A percentile compares a stretch with the other conserved stretches of the same genome.
Evolutionary conservation across 2,888 invertebrate genomes (phyloP).

Genomic region (Stegophylla sp.): DNA sequence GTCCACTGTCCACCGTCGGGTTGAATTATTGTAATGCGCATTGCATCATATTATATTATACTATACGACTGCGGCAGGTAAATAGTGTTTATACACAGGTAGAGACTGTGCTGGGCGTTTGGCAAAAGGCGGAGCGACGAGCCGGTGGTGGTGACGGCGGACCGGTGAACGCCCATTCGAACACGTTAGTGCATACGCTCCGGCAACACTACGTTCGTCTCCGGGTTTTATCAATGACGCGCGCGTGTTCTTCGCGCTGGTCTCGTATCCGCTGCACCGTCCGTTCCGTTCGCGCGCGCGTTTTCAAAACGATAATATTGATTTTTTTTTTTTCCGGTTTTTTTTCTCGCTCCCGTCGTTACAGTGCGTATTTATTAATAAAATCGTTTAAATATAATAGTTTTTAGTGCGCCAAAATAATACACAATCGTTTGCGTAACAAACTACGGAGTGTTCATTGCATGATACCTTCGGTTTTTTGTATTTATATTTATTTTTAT

Average conservation of each 20-base stretch:
- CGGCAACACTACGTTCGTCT: conserved; percentile 21
- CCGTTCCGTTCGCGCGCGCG: conserved; percentile 16
- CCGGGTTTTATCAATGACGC: conserved; percentile 51
- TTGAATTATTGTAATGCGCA: no score
- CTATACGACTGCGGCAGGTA: conserved; percentile 31
- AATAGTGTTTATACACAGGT: neutral
- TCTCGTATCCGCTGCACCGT: conserved; percentile 35
- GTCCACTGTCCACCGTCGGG: no score
- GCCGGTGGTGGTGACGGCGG: conserved; percentile 41
- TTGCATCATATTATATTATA: no score
- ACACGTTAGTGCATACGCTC: neutral
- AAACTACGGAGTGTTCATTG: no score
- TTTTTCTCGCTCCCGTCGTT: no score
- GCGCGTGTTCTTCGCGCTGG: conserved; percentile 45
- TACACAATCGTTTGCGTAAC: no score
- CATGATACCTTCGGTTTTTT: no score
- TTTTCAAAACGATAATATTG: neutral
- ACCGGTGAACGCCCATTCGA: conserved; percentile 47
- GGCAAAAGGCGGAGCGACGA: conserved; percentile 36
- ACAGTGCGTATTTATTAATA: no score
- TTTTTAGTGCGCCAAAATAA: no score
- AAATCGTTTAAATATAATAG: no score
- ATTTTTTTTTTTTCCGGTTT: conserved; percentile 1
- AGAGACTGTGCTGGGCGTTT: conserved; percentile 18
- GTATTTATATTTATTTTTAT: no score